phyloP scores from a whole-genome alignment of 1,140 invertebrate species.

The Lucilia cuprina region DNA sequence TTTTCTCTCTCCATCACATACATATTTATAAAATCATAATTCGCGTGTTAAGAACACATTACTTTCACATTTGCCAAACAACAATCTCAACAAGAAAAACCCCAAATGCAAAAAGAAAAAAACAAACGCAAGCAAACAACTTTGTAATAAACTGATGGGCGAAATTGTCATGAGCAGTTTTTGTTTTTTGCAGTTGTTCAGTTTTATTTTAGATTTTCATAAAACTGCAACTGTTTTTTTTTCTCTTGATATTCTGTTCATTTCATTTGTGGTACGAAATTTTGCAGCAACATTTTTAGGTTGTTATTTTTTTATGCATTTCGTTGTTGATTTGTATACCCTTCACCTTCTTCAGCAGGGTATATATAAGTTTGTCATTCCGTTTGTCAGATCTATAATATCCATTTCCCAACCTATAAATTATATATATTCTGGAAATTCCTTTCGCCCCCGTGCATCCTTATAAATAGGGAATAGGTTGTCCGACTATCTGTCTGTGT shows the following conservation, averaged over 20 bases:
- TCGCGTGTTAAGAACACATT: conserved; percentile 60
- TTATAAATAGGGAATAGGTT: too few relatives aligned
- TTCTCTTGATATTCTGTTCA: background rate
- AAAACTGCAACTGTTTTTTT: conserved; percentile 10
- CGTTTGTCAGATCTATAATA: too few relatives aligned
- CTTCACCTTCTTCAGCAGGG: too few relatives aligned
- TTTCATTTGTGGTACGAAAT: background rate
- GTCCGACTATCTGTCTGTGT: too few relatives aligned
- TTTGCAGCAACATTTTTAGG: background rate
- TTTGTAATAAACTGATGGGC: background rate
- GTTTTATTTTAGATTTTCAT: background rate
- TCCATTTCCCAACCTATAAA: too few relatives aligned
- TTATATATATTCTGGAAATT: too few relatives aligned
- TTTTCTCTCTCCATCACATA: background rate
- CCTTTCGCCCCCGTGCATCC: too few relatives aligned
- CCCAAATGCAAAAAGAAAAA: background rate
- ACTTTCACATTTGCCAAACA: conserved; percentile 53
- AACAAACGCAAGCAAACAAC: background rate
- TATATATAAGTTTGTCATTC: too few relatives aligned
- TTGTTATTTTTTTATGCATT: background rate
- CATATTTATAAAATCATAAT: conserved; percentile 60
- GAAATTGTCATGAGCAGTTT: background rate
- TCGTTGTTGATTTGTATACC: too few relatives aligned
- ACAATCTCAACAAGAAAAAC: conserved; percentile 9
- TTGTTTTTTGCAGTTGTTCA: background rate